A percentile compares a stretch with the other conserved stretches of the same genome.
These are phyloP conservation scores for Acipenser ruthenus DNA, from an alignment of 2,797 vertebrate genomes.

Conservation along the genomic window DNA sequence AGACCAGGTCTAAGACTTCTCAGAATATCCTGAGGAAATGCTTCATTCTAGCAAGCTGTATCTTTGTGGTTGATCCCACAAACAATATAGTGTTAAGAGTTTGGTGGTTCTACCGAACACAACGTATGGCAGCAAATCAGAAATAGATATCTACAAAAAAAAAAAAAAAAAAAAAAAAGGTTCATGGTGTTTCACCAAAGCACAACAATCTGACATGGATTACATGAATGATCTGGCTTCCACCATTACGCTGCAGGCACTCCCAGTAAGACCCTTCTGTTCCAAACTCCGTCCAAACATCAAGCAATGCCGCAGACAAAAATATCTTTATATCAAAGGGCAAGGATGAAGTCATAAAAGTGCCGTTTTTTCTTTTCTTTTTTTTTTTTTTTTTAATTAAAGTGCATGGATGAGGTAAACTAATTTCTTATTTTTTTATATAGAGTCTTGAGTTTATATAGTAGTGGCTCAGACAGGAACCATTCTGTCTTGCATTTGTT, in stretches of 20 bases:
- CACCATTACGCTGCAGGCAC: conserved; percentile 57
- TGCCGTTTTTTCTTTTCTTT: conserved; percentile 73
- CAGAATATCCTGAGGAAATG: conserved; percentile 41
- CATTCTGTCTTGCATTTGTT: conserved; percentile 93
- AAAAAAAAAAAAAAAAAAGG: neutral
- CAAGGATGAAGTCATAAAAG: conserved; percentile 81
- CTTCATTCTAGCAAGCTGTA: conserved; percentile 25
- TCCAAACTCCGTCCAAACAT: conserved; percentile 53
- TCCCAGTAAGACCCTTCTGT: conserved; percentile 51
- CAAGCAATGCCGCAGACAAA: conserved; percentile 56
- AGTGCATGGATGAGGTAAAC: conserved; percentile 99
- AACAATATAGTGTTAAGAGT: neutral
- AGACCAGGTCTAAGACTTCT: conserved; percentile 46
- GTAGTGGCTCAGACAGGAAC: conserved; percentile 83
- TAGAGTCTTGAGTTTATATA: conserved; percentile 63
- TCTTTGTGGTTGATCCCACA: conserved; percentile 16
- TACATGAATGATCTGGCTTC: conserved; percentile 36
- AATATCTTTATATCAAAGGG: conserved; percentile 58
- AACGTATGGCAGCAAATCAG: conserved; percentile 4
- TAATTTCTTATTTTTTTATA: conserved; percentile 60
- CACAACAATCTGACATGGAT: conserved; percentile 28
- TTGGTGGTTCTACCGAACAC: neutral
- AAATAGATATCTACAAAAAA: neutral
- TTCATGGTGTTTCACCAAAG: conserved; percentile 4
- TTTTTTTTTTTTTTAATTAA: conserved; percentile 74